Conservation (phyloP, 2,113 vertebrate species). For the Puma concolor region DNA sequence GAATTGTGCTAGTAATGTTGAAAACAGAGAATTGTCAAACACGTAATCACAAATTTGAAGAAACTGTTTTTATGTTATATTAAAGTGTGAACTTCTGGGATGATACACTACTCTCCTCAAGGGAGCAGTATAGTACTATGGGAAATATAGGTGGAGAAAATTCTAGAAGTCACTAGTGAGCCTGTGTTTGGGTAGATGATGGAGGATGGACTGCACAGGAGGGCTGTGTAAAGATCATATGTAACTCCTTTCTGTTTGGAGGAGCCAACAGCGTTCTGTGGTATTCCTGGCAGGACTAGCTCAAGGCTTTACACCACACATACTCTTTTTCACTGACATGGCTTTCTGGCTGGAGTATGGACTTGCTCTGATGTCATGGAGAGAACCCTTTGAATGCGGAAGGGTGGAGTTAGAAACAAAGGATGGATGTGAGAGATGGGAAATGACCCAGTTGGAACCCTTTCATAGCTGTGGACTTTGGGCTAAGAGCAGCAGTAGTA, state of each 20-base stretch:
- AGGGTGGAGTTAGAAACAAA: background rate
- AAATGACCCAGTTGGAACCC: background rate
- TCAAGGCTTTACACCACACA: background rate
- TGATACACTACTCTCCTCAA: background rate
- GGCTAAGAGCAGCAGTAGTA: background rate
- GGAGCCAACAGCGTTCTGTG: background rate
- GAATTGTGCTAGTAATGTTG: background rate
- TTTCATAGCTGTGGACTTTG: background rate
- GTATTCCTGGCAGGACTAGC: background rate
- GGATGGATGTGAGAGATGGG: background rate
- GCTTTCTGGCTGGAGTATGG: background rate
- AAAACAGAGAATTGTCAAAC: background rate
- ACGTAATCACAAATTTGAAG: background rate
- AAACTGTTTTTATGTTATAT: background rate
- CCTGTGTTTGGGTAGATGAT: background rate
- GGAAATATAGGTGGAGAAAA: background rate
- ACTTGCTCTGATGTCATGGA: background rate
- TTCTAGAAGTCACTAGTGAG: background rate
- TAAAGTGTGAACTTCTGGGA: background rate
- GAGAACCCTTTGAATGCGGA: background rate
- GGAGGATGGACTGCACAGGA: background rate
- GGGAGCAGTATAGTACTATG: background rate
- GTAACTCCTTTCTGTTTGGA: background rate
- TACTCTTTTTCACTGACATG: background rate
- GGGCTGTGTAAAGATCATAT: background rate